Conservation (phyloP, 1,140 invertebrate genomes). For the Camponotus vicinus region DNA sequence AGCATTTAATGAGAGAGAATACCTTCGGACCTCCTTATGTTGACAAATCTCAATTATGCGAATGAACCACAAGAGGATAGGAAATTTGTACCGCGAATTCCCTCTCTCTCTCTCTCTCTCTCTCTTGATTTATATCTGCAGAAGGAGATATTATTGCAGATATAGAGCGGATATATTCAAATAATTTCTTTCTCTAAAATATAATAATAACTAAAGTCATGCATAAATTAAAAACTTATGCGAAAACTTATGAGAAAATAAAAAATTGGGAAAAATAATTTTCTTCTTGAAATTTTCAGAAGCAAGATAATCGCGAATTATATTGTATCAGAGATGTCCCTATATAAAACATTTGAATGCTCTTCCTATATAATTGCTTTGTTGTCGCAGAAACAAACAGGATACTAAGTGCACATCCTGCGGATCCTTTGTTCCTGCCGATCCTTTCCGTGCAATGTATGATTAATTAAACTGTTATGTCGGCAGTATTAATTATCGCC, state of each 20-base stretch:
- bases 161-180: neutral
- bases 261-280: too few species aligned
- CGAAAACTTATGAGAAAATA: too few species aligned
- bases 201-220: neutral
- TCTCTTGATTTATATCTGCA: neutral
- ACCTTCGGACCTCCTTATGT: neutral
- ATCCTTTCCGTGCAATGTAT: slow-evolving; percentile 53
- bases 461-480: slow-evolving; percentile 55
- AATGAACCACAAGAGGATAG: neutral
- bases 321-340: neutral
- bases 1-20: slow-evolving; percentile 44
- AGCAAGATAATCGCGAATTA: slow-evolving; percentile 27
- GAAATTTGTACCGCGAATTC: neutral
- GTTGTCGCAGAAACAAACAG: slow-evolving; percentile 40
- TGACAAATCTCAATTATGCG: slow-evolving; percentile 38
- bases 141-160: too few species aligned
- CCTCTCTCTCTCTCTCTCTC: too few species aligned
- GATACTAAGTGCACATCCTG: slow-evolving; percentile 32
- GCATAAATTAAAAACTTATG: neutral
- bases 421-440: slow-evolving; percentile 28
- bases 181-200: neutral
- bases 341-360: slow-evolving; percentile 6
- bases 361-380: slow-evolving; percentile 13
- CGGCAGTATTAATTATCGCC: slow-evolving; percentile 53
- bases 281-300: neutral